Conservation (phyloP, 2,888 invertebrate genomes). For the Dyspetes luteomarginatus region DNA sequence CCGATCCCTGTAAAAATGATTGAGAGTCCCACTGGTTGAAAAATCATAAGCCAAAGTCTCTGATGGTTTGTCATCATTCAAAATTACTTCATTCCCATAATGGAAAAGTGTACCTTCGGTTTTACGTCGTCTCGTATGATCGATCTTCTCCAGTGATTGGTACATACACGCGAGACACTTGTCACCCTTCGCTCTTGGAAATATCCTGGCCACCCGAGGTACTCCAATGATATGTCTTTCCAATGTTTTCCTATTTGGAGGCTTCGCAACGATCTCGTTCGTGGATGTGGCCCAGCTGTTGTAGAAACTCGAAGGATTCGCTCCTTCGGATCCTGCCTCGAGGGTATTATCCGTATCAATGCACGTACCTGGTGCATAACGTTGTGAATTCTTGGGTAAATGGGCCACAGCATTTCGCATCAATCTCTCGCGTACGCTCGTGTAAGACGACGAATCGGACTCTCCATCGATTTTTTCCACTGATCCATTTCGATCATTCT, state of each 20-base stretch:
- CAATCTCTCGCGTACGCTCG: slow-evolving; percentile 64
- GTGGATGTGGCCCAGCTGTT: slow-evolving; percentile 53
- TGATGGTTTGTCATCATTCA: background rate
- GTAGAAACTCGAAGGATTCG: slow-evolving; percentile 39
- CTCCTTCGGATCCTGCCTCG: slow-evolving; percentile 13
- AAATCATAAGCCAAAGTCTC: background rate
- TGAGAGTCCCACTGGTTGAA: background rate
- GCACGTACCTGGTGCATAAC: slow-evolving; percentile 17
- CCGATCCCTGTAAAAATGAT: slow-evolving; percentile 23
- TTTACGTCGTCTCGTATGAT: slow-evolving; percentile 9
- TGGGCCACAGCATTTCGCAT: slow-evolving; percentile 56
- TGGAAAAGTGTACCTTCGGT: background rate
- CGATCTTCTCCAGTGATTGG: slow-evolving; percentile 64
- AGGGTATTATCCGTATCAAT: slow-evolving; percentile 31
- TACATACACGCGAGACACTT: slow-evolving; percentile 79
- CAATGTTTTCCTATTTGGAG: slow-evolving; percentile 35
- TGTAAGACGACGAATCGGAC: slow-evolving; percentile 49
- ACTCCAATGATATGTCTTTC: slow-evolving; percentile 67
- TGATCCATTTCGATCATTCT: slow-evolving; percentile 18
- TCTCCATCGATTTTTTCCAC: slow-evolving; percentile 21
- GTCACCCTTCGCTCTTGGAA: slow-evolving; percentile 74
- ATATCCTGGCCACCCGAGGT: slow-evolving; percentile 72
- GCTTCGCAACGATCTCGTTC: slow-evolving; percentile 64
- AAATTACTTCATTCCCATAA: background rate
- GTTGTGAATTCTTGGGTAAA: slow-evolving; percentile 38